phyloP scores from a whole-genome alignment of 2,888 invertebrate species.

The Dendrolimus pini region DNA sequence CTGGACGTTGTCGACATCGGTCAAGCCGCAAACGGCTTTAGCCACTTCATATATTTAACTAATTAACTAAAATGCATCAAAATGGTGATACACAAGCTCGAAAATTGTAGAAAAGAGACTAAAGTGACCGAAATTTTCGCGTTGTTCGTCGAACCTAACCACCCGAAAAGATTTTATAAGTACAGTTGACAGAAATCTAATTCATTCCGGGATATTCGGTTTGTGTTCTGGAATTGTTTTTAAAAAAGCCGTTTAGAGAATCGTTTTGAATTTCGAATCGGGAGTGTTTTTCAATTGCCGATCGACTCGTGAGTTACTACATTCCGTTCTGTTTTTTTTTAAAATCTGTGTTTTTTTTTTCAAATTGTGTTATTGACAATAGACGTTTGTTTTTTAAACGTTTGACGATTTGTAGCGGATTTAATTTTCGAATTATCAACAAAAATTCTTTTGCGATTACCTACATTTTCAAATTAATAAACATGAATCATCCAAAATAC shows the following conservation, averaged over 20 bases:
- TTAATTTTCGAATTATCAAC: not conserved
- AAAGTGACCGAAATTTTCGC: conserved; percentile 54
- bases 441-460: not conserved
- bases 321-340: not conserved
- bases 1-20: conserved; percentile 24
- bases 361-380: not conserved
- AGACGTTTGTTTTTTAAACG: not conserved
- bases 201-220: conserved; percentile 41
- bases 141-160: conserved; percentile 62
- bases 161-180: conserved; percentile 68
- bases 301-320: too few species aligned
- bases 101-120: conserved; percentile 51
- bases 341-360: not conserved
- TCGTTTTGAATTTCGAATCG: not conserved
- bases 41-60: conserved; percentile 18
- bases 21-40: conserved; percentile 21
- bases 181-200: conserved; percentile 62
- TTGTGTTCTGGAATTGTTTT: conserved; percentile 36
- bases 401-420: not conserved
- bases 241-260: conserved; percentile 24
- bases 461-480: conserved; percentile 5
- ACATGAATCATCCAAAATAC: conserved; percentile 49
- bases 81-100: conserved; percentile 59
- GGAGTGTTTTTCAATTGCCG: not conserved
- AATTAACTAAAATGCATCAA: conserved; percentile 61